Base-by-base conservation (phyloP, 2,888 invertebrate species). In the Lysandra bellargus region DNA sequence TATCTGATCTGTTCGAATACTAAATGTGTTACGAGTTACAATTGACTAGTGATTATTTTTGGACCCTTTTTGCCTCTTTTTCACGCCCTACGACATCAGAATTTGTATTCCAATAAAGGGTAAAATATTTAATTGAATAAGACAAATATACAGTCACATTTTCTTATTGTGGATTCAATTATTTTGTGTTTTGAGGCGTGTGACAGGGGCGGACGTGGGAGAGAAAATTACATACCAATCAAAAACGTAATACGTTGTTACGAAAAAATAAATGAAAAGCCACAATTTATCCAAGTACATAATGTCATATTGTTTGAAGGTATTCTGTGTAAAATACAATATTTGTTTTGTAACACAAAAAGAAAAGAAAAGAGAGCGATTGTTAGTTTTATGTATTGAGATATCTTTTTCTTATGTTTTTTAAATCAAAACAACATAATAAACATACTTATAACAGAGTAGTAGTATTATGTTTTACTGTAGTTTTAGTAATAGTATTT, bases 161-260 rank as follows among this genome's bases (percentile, higher is more conserved):
- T 69, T 69, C 33, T 37, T 33, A 33, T 14, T 33, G 33, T 69
- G 5, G 33, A 69, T 69, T 37, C 33, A 17, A 69, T 69, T 37
- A 33, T 69, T 69, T 33, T 69, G 69, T 69, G 69, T 69, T 61
- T 69, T 69, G 33, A 69, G 69, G 69, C 69, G 69, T 69, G 12
- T 33, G 33, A 69, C 4, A 37, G 14, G 64, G 69, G 69, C 69
- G 69, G 33, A 69, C 69, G 69, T 37, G 14, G 12, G 69, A 17
- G 5, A 69, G 33, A 14, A 69, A 69, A 69, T 69, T 33, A 69
- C 69, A 69, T 3, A 69, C 33, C 69, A 69, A 69, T 69, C 33
- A 69, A 23, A 69, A 69, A 17, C 69, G 23, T 9, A 69, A 69
- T 69, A 69, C 23, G 69, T 1, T 37, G 69, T 69, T 69, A 69